Percentiles rank a stretch among this genome's conserved stretches.
Evolutionary conservation across 2,797 vertebrate genomes (phyloP).

Genomic region (Pseudocheirus occidentalis): DNA sequence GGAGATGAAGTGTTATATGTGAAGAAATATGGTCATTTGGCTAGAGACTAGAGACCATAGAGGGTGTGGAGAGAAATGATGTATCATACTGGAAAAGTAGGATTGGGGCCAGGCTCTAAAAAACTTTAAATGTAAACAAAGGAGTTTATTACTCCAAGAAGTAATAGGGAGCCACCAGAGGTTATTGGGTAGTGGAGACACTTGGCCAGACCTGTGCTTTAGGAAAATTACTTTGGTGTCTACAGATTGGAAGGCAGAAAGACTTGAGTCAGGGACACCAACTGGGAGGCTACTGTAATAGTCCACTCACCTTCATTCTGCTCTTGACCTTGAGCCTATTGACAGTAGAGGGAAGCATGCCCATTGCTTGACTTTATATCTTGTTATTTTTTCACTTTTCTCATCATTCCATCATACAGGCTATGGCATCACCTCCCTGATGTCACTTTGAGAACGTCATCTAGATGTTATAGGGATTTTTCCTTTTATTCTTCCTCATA

Average conservation of each 20-base stretch:
- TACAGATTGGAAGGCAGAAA: background rate
- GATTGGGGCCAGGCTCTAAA: background rate
- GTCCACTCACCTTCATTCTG: background rate
- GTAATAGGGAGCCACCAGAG: background rate
- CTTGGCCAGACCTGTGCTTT: background rate
- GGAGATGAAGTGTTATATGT: slow-evolving; percentile 1
- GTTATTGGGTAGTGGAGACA: background rate
- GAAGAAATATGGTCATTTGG: background rate
- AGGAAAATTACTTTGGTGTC: background rate
- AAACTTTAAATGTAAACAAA: background rate
- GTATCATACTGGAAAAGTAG: background rate
- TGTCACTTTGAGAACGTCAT: too few species aligned
- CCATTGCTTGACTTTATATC: background rate
- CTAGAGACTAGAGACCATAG: background rate
- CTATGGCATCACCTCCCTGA: too few species aligned
- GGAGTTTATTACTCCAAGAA: background rate
- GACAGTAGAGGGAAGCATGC: background rate
- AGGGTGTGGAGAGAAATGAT: background rate
- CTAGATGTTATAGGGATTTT: background rate
- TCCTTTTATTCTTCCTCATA: background rate
- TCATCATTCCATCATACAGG: background rate
- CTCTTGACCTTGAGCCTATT: background rate
- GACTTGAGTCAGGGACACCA: background rate
- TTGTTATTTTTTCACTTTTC: background rate
- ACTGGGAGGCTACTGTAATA: background rate